Base-by-base conservation (phyloP, 2,797 vertebrate genomes). In the Labroides dimidiatus region DNA sequence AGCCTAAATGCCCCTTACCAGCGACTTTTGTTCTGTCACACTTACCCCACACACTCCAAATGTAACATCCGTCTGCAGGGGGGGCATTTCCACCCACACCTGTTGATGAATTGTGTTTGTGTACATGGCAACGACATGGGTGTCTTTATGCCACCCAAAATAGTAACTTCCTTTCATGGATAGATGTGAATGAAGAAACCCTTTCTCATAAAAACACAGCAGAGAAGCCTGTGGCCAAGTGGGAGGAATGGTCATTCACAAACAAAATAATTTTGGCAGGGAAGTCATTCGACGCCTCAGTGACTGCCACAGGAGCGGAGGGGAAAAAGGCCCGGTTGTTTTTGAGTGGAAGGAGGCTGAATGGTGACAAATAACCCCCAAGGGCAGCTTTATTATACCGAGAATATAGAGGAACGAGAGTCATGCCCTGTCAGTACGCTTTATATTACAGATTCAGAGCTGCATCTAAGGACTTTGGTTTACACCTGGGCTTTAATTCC, bases 91-190 rank as follows among this genome's bases (percentile, higher is more conserved):
- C 82, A 89, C 82, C 65, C 74, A 90, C 90, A 93, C 89, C 91
- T 92, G 91, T 83, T 90, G 80, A 77, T 91, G 87, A 89, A 91
- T 82, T 86, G 79, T 84, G 77, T 81, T 74, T 75, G 75, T 85
- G 81, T 81, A 27, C 52, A 11, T 58, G 65, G 80, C 53, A 65
- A 71, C 62, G 77, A 87, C 76, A 70, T 23, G 9, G 19, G 55
- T 84, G 54, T 78, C 83, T 88, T 81, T 85, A 68, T 84, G 63
- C 58, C 65, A 75, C 43, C 72, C 74, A 74, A 81, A 82, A 83
- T 68, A 84, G 67, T 51, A n/a, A 65, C 64, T 83, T 82, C 79
- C 75, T 64, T 62, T 80, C 56, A 39, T 13, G 13, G 37, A 74
- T 53, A 69, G 54, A 61, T 44, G n/a, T 87, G 82, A 91, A 87